These are phyloP conservation scores for Beris morrisii DNA, from an alignment of 2,888 invertebrate genomes.

Conservation along the genomic window DNA sequence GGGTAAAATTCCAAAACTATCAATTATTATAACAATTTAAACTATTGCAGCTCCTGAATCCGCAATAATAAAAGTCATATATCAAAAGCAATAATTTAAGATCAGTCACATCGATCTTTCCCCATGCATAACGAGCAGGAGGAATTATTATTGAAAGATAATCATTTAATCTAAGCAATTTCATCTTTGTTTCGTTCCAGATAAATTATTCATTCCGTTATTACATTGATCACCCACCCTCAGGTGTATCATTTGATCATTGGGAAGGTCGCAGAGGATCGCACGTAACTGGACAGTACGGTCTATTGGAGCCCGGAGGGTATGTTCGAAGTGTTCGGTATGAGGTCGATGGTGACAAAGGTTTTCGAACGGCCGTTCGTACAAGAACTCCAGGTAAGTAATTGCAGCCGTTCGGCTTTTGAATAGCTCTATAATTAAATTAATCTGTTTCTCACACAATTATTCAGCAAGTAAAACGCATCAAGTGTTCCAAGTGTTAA, in stretches of 20 bases:
- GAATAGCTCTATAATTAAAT: conserved; percentile 8
- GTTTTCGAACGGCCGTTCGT: conserved; percentile 48
- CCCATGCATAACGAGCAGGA: too few relatives aligned
- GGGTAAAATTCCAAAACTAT: too few relatives aligned
- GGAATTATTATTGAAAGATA: too few relatives aligned
- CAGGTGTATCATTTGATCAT: conserved; percentile 49
- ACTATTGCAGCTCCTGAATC: too few relatives aligned
- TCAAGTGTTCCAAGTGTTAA: conserved; percentile 44
- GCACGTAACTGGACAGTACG: conserved; percentile 48
- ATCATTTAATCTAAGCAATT: too few relatives aligned
- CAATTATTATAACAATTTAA: too few relatives aligned
- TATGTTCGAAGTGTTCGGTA: conserved; percentile 50
- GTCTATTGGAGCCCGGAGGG: conserved; percentile 50
- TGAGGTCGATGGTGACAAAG: conserved; percentile 47
- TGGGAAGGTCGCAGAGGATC: conserved; percentile 49
- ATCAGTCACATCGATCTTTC: too few relatives aligned
- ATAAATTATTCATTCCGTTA: conserved; percentile 49
- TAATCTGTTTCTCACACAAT: conserved; percentile 6
- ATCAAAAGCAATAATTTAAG: too few relatives aligned
- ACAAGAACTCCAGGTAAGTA: conserved; percentile 45
- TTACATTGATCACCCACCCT: conserved; percentile 48
- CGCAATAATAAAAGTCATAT: too few relatives aligned
- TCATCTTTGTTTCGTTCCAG: conserved; percentile 39
- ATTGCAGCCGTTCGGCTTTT: neutral
- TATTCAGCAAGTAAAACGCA: conserved; percentile 46